Conservation (phyloP, 30 jellyfish, hydroid and myxozoan genomes). For the Hydra vulgaris region DNA sequence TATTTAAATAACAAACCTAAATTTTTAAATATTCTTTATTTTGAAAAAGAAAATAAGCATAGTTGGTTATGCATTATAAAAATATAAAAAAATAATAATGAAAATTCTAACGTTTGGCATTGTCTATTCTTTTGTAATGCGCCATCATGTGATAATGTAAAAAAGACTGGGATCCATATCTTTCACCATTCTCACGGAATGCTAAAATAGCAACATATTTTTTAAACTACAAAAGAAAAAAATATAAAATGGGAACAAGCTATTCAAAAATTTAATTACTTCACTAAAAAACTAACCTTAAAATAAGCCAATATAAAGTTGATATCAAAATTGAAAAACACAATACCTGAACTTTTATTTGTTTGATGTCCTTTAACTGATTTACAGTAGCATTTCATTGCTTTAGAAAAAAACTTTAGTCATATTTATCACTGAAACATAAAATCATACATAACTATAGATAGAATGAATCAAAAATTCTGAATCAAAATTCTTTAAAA, state of each 20-base stretch:
- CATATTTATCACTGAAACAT: too few relatives aligned
- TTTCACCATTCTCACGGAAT: constrained; percentile 27
- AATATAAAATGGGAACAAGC: neutral
- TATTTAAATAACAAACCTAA: too few relatives aligned
- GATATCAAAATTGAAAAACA: neutral
- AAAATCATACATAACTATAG: too few relatives aligned
- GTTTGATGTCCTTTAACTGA: neutral
- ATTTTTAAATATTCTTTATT: too few relatives aligned
- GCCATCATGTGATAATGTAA: constrained; percentile 43
- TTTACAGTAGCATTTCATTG: neutral
- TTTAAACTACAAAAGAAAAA: neutral
- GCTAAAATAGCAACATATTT: constrained; percentile 9
- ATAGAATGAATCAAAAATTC: too few relatives aligned
- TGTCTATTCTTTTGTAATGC: constrained; percentile 24
- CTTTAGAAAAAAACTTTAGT: neutral
- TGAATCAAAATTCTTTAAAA: too few relatives aligned
- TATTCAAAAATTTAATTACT: too few relatives aligned
- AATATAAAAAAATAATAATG: too few relatives aligned
- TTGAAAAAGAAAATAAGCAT: too few relatives aligned
- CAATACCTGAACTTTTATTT: neutral
- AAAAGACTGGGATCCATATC: constrained; percentile 32
- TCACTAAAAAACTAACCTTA: too few relatives aligned
- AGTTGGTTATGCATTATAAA: too few relatives aligned
- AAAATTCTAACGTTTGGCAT: constrained; percentile 27
- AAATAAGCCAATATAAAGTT: too few relatives aligned